A percentile compares a stretch with the other conserved stretches of the same genome.
Conservation (phyloP, 2,113 vertebrate genomes). For the Meleagris gallopavo region DNA sequence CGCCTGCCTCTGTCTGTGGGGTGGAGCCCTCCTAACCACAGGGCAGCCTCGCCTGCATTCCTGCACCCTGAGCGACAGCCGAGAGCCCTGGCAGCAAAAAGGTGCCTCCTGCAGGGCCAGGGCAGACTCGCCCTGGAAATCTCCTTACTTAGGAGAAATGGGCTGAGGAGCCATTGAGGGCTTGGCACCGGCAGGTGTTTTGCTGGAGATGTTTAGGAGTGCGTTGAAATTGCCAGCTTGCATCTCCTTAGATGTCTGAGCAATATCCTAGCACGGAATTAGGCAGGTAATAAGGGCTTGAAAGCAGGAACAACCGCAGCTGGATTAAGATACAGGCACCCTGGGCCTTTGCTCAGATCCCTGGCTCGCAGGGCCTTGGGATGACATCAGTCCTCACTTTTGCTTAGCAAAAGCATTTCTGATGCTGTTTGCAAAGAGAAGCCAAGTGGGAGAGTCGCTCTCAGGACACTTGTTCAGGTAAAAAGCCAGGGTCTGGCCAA, state of each 20-base stretch:
- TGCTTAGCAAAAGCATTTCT: background rate
- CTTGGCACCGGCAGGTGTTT: conserved; percentile 50
- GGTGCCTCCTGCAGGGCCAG: conserved; percentile 67
- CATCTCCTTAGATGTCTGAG: conserved; percentile 58
- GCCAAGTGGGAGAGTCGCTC: background rate
- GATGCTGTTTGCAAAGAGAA: background rate
- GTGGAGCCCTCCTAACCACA: conserved; percentile 80
- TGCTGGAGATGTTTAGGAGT: conserved; percentile 6
- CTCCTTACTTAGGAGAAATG: conserved; percentile 58
- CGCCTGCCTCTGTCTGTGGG: conserved; percentile 77
- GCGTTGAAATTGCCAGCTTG: conserved; percentile 43
- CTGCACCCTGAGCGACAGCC: conserved; percentile 82
- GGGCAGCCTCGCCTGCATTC: conserved; percentile 83
- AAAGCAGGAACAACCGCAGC: background rate
- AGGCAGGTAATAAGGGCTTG: conserved; percentile 24
- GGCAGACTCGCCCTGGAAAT: conserved; percentile 60
- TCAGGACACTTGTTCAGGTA: background rate
- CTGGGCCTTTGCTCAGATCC: background rate
- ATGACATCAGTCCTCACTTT: conserved; percentile 11
- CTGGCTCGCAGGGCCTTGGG: background rate
- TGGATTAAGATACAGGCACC: background rate
- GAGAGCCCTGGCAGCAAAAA: conserved; percentile 65
- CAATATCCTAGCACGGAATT: background rate
- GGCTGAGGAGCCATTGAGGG: conserved; percentile 51
- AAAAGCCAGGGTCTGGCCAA: background rate